Base-by-base conservation (phyloP, 2,888 invertebrate species). In the Netelia melanura region DNA sequence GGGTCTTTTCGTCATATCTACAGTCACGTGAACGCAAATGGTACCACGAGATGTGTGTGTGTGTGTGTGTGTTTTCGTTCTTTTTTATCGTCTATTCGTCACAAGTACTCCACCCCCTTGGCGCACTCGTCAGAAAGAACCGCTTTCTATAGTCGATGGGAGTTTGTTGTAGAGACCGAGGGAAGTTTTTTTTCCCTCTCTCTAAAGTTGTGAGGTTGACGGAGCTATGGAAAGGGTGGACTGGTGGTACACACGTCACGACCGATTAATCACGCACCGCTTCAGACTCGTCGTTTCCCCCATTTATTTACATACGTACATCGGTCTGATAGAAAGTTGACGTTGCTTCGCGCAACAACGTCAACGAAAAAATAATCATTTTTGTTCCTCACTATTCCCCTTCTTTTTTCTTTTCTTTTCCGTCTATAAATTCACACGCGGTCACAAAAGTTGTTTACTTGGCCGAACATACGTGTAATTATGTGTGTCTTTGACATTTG, bases 251-350 rank as follows among this genome's bases (percentile, higher is more conserved):
- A 71, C 71, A 75, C 81, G 74, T 75, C 74, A 81, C 75, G 84
- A 83, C 79, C 86, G 87, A 88, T 88, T 88, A 88, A 88, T 88
- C 87, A 88, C 84, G 74, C 80, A 76, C 65, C 79, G 71, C 81
- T 79, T 70, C 82, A 74, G 84, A 52, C 78, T 68, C 76, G 72
- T 70, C 56, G 65, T 78, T 79, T 76, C 54, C 67, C 56, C 52
- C 84, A 74, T 86, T 81, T 81, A 83, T 87, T 87, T 83, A 81
- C 85, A 80, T 86, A 83, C 79, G 75, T 77, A 65, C 64, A 81
- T 68, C 75, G 48, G 71, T 71, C 61, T 48, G n/a, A 21, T 30
- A 58, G 21, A 21, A 58, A 58, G 58, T 58, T 56, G 56, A 9
- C 56, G 17, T 3, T 17, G 23, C 54, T 54, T 17, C n/a, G 54